Percentiles rank a stretch among this genome's conserved stretches.
These are phyloP conservation scores for Chironomus tentans DNA, from an alignment of 2,888 invertebrate genomes.

Conservation along the genomic window DNA sequence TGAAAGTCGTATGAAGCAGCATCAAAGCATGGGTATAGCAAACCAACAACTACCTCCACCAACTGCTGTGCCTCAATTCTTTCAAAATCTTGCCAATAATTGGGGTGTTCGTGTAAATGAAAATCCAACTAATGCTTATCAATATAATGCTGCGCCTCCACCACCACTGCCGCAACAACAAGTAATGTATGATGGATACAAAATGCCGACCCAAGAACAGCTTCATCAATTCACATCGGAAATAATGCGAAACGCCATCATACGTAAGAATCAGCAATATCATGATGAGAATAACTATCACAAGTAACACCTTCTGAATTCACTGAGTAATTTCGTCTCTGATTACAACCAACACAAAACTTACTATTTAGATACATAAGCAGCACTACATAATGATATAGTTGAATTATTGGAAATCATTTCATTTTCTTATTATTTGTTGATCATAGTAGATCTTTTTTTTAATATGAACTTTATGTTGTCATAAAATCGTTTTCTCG, in stretches of 20 bases:
- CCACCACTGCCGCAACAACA: neutral
- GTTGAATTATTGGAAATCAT: too few species aligned
- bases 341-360: neutral
- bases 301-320: neutral
- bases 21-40: too few species aligned
- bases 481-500: too few species aligned
- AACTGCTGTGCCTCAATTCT: neutral
- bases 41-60: too few species aligned
- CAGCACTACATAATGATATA: neutral
- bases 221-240: slow-evolving; percentile 6
- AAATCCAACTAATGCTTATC: neutral
- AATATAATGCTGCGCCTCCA: neutral
- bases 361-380: neutral
- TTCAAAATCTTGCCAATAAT: neutral
- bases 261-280: slow-evolving; percentile 13
- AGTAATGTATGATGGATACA: neutral
- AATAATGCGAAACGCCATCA: slow-evolving; percentile 12
- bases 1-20: neutral
- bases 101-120: neutral
- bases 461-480: too few species aligned
- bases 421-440: too few species aligned
- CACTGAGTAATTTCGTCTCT: neutral
- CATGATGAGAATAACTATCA: neutral
- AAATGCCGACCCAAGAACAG: slow-evolving; percentile 11
- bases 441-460: too few species aligned